Base-by-base conservation (phyloP, 1,140 invertebrate species). In the Scaptomyza montana region DNA sequence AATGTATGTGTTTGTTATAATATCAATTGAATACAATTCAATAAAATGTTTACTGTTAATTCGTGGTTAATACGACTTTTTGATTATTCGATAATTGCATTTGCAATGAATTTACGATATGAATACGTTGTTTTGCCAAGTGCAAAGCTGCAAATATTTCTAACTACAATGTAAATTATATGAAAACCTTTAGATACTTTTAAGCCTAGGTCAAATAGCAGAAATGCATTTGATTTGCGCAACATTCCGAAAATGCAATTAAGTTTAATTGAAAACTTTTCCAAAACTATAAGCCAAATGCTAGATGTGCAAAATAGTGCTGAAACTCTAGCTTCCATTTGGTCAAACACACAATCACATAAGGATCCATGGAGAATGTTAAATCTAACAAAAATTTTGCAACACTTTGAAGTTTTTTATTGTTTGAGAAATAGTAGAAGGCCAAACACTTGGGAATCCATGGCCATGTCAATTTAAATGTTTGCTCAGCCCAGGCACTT, bases 261-360 rank as follows among this genome's bases (percentile, higher is more conserved):
- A 50, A 51, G 62, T 74, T 59, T 45, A 74, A 56, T 62, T 53
- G 45, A 74, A 63, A 69, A 73, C 55, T 67, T 67, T 59, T 41
- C 21, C 12, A 54, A 28, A 69, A 67, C 65, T 74, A 62, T 57
- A 43, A 43, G 70, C 64, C 19, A 41, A 43, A 8, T 43, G 54
- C 49, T 70, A 70, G 62, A 54, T 65, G 72, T 80, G 50, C 55
- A 36, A 9, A 36, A 7, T 43, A n/a, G 5, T 12, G 50, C 59
- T 54, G 59, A 85, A 84, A 85, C 59, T 75, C 69, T 69, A 68
- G 78, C 71, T 78, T 84, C 75, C 80, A 81, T 82, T 81, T 81
- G 79, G 79, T 74, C 61, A 39, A 41, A 28, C 36, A 28, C 30
- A 47, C 9, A 39, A 46, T 33, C n/a, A 13, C 33, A 13, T 9